Evolutionary conservation across 2,888 invertebrate genomes (phyloP).

Genomic region (Theodoxus fluviatilis): DNA sequence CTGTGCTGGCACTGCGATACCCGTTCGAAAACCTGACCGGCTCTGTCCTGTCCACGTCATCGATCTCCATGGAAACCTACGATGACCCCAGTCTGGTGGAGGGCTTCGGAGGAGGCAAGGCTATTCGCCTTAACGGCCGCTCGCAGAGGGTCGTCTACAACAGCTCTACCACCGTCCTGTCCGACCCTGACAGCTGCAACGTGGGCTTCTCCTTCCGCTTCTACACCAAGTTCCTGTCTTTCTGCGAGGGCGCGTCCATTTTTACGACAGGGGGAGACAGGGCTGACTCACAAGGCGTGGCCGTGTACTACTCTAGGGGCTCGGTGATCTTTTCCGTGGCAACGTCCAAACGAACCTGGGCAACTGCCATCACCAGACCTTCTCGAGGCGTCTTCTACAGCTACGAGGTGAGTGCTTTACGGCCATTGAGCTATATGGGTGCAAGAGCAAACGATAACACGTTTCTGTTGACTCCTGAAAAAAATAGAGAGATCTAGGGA

Average conservation of each 20-base stretch:
- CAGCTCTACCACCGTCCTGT: slow-evolving; percentile 31
- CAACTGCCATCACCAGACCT: slow-evolving; percentile 25
- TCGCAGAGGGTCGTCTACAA: slow-evolving; percentile 23
- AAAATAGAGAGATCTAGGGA: no score
- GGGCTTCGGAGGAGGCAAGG: slow-evolving; percentile 34
- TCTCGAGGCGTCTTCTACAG: slow-evolving; percentile 24
- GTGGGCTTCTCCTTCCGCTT: slow-evolving; percentile 37
- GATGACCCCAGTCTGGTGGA: slow-evolving; percentile 28
- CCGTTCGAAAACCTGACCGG: slow-evolving; percentile 1
- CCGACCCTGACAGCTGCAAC: slow-evolving; percentile 33
- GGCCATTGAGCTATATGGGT: no score
- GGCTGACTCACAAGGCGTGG: slow-evolving; percentile 29
- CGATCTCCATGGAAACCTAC: not conserved
- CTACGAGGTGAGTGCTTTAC: slow-evolving; percentile 27
- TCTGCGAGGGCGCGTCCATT: slow-evolving; percentile 32
- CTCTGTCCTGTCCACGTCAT: not conserved
- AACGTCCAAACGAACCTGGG: slow-evolving; percentile 32
- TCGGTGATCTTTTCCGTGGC: slow-evolving; percentile 30
- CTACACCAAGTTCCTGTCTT: slow-evolving; percentile 28
- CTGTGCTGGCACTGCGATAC: slow-evolving; percentile 8
- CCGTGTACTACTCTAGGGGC: slow-evolving; percentile 32
- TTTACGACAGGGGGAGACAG: slow-evolving; percentile 31
- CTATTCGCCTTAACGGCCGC: slow-evolving; percentile 22
- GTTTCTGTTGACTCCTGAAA: no score
- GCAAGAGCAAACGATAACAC: no score